Evolutionary conservation across 2,797 vertebrate species (phyloP).

Genomic region (Necrosyrtes monachus): DNA sequence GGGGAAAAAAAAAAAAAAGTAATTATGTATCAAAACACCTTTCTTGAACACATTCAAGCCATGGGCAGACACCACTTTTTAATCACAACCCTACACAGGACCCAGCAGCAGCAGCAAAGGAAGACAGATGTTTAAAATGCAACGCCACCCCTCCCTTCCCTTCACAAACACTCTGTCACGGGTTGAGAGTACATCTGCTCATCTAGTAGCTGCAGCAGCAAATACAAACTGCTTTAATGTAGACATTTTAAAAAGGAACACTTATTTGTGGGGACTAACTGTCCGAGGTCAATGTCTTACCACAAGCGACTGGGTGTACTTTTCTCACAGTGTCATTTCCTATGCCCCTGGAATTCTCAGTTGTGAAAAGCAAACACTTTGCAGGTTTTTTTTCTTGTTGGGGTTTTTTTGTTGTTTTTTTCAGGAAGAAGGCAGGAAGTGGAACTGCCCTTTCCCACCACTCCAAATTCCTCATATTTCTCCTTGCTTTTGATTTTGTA

Average conservation of each 20-base stretch:
- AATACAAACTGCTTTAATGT: background rate
- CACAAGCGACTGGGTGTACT: conserved; percentile 1
- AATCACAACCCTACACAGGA: background rate
- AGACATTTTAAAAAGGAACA: background rate
- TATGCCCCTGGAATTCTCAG: background rate
- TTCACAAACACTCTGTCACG: conserved; percentile 5
- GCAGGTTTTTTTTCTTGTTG: background rate
- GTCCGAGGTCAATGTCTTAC: background rate
- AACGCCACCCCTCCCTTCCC: conserved; percentile 23
- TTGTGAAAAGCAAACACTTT: background rate
- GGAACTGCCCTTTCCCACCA: conserved; percentile 5
- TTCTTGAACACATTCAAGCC: background rate
- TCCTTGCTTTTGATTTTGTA: background rate
- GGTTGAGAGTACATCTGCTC: conserved; percentile 25
- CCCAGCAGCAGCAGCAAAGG: background rate
- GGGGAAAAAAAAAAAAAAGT: too few species aligned
- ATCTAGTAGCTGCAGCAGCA: conserved; percentile 5
- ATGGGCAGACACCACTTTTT: background rate
- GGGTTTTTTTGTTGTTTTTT: background rate
- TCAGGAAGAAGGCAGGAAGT: conserved; percentile 10
- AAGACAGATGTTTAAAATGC: conserved; percentile 44
- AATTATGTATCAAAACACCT: background rate
- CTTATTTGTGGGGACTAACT: background rate
- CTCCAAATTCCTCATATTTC: background rate
- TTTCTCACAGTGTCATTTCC: background rate